Conservation (phyloP, 1,140 invertebrate species). For the Pogonus chalceus region DNA sequence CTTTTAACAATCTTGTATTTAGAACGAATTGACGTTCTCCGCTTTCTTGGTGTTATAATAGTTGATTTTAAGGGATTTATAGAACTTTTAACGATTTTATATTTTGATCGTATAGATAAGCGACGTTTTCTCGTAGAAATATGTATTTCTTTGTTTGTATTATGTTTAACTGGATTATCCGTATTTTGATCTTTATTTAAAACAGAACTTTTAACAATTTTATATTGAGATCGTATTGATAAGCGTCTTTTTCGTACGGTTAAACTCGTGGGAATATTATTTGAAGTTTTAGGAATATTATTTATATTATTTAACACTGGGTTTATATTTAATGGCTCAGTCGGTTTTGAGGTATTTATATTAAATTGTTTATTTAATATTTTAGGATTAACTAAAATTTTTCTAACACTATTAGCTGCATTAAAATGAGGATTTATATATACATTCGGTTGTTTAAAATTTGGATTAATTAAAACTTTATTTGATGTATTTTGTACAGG, state of each 20-base stretch:
- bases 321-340: slow-evolving; percentile 8
- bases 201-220: slow-evolving; percentile 17
- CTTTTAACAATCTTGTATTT: slow-evolving; percentile 22
- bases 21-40: slow-evolving; percentile 19
- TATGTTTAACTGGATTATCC: slow-evolving; percentile 3
- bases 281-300: slow-evolving; percentile 4
- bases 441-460: slow-evolving; percentile 27
- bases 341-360: slow-evolving; percentile 13
- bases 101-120: not conserved
- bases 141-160: slow-evolving; percentile 13
- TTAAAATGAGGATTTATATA: slow-evolving; percentile 30
- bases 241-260: slow-evolving; percentile 14
- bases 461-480: slow-evolving; percentile 27
- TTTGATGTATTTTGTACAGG: not conserved
- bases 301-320: slow-evolving; percentile 3
- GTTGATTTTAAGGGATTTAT: not conserved
- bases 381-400: slow-evolving; percentile 21
- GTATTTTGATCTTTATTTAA: too few relatives aligned
- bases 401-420: not conserved
- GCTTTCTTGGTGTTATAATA: not conserved
- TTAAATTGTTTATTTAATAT: slow-evolving; percentile 8
- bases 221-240: slow-evolving; percentile 24
- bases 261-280: slow-evolving; percentile 10
- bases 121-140: not conserved
- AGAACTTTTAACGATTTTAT: not conserved